phyloP scores from a whole-genome alignment of 2,888 invertebrate genomes.

The Cheilosia urbana region DNA sequence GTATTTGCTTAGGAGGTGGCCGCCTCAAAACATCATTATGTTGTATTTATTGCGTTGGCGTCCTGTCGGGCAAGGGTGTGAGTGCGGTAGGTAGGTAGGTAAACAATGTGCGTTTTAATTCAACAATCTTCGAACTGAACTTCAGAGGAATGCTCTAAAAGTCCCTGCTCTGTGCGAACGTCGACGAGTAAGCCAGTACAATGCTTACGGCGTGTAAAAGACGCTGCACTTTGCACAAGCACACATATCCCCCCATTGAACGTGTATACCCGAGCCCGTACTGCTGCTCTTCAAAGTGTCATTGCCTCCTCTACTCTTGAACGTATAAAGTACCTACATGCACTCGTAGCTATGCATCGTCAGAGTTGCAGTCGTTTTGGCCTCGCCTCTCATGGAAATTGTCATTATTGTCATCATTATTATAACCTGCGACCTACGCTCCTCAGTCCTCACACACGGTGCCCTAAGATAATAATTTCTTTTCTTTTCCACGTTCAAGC shows the following conservation, averaged over 20 bases:
- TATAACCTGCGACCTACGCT: slow-evolving; percentile 69
- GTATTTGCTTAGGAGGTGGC: slow-evolving; percentile 43
- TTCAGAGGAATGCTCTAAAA: slow-evolving; percentile 45
- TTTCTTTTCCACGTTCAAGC: slow-evolving; percentile 63
- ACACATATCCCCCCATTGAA: slow-evolving; percentile 1
- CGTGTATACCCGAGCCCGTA: neutral
- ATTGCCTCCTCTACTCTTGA: slow-evolving; percentile 71
- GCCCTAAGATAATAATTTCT: slow-evolving; percentile 67
- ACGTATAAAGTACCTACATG: slow-evolving; percentile 9
- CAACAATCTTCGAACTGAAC: slow-evolving; percentile 57
- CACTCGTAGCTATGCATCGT: neutral
- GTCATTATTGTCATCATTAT: slow-evolving; percentile 75
- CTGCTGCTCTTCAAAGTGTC: slow-evolving; percentile 64
- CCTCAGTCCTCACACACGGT: slow-evolving; percentile 29
- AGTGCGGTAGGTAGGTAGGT: slow-evolving; percentile 1
- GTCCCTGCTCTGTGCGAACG: slow-evolving; percentile 29
- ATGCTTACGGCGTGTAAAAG: slow-evolving; percentile 68
- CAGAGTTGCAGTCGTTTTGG: slow-evolving; percentile 23
- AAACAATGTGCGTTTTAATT: slow-evolving; percentile 52
- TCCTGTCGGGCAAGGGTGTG: neutral
- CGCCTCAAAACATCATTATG: slow-evolving; percentile 54
- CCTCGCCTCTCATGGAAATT: slow-evolving; percentile 61
- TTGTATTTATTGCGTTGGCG: slow-evolving; percentile 40
- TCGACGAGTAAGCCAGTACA: slow-evolving; percentile 63
- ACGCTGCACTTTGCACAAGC: slow-evolving; percentile 54